These are phyloP conservation scores for Xenopus tropicalis DNA, from an alignment of 2,113 vertebrate genomes.

Conservation along the genomic window UCB_Xtro_10.0 CM004447.2:8112501-8113000, in stretches of 20 bases:
- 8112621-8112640: not conserved
- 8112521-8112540: not conserved
- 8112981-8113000: too few species aligned
- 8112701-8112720: not conserved
- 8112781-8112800: conserved; percentile 33
- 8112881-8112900: conserved; percentile 73
- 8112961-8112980: too few species aligned
- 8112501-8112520: not conserved
- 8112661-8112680: not conserved
- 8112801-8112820: conserved; percentile 38
- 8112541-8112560: too few species aligned
- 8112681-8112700: not conserved
- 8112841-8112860: not conserved
- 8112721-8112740: conserved; percentile 42
- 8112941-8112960: too few species aligned
- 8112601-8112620: not conserved
- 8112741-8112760: conserved; percentile 36
- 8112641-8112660: not conserved
- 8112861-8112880: conserved; percentile 55
- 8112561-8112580: not conserved
- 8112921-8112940: too few species aligned
- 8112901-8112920: conserved; percentile 60
- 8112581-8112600: not conserved
- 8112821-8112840: not conserved
- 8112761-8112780: conserved; percentile 24